These are phyloP conservation scores for Polydrusus tereticollis DNA, from an alignment of 2,888 invertebrate genomes.

Conservation along the genomic window DNA sequence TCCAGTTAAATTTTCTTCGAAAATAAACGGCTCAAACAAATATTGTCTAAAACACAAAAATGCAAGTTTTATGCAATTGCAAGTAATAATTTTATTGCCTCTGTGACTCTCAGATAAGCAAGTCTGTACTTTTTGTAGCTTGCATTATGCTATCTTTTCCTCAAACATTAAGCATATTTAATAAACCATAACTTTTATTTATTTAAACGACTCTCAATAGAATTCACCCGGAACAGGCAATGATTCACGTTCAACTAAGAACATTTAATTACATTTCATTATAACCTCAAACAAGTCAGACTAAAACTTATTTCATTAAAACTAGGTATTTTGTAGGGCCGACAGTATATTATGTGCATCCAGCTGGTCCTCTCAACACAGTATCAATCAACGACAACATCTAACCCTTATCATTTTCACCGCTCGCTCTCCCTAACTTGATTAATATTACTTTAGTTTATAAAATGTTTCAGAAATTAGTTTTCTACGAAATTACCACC, in stretches of 20 bases:
- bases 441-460: constrained; percentile 39
- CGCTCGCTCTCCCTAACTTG: constrained; percentile 25
- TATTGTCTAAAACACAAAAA: too few species aligned
- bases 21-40: too few species aligned
- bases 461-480: constrained; percentile 13
- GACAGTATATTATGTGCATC: constrained; percentile 43
- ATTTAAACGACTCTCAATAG: too few species aligned
- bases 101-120: too few species aligned
- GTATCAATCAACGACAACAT: constrained; percentile 47
- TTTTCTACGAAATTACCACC: constrained; percentile 8
- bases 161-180: too few species aligned
- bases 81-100: too few species aligned
- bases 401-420: constrained; percentile 45
- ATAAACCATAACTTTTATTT: background rate
- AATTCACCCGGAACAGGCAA: background rate
- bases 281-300: constrained; percentile 30
- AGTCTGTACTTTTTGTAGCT: too few species aligned
- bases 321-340: constrained; percentile 31
- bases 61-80: too few species aligned
- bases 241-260: constrained; percentile 26
- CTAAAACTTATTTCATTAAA: constrained; percentile 49
- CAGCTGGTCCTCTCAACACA: constrained; percentile 34
- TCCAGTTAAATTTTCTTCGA: too few species aligned
- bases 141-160: too few species aligned
- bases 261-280: constrained; percentile 42